These are phyloP conservation scores for Megalops atlanticus DNA, from an alignment of 2,113 vertebrate genomes.

Conservation along the genomic window DNA sequence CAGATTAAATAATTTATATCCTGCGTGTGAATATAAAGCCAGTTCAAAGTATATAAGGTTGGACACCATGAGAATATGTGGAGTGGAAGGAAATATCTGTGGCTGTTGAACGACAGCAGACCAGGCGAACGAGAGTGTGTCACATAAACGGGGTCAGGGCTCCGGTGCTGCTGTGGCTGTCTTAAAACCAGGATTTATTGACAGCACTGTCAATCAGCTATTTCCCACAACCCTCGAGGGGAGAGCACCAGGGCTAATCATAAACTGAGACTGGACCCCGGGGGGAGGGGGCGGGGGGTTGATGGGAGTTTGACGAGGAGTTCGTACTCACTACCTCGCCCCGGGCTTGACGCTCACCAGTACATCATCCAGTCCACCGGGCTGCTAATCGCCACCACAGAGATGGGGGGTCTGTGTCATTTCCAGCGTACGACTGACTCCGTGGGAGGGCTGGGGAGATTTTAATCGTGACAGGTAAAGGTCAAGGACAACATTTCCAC, in stretches of 20 bases:
- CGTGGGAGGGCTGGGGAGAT: neutral
- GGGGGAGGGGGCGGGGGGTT: neutral
- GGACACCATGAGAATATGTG: neutral
- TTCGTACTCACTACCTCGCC: neutral
- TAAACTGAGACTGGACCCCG: neutral
- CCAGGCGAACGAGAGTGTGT: neutral
- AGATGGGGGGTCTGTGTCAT: neutral
- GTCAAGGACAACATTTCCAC: slow-evolving; percentile 3
- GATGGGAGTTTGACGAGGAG: neutral
- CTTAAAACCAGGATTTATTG: neutral
- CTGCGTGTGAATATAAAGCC: neutral
- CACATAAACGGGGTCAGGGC: neutral
- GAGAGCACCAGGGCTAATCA: neutral
- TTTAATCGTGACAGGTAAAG: neutral
- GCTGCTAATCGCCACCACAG: neutral
- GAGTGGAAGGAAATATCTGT: neutral
- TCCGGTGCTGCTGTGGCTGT: neutral
- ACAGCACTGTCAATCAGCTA: neutral
- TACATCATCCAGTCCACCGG: neutral
- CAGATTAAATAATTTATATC: neutral
- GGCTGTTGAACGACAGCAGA: no score
- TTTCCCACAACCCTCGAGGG: neutral
- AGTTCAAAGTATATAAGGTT: neutral
- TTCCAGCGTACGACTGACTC: neutral
- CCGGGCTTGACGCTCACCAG: neutral